Conservation (phyloP, 1,140 invertebrate genomes). For the Leptinotarsa lineolata region DNA sequence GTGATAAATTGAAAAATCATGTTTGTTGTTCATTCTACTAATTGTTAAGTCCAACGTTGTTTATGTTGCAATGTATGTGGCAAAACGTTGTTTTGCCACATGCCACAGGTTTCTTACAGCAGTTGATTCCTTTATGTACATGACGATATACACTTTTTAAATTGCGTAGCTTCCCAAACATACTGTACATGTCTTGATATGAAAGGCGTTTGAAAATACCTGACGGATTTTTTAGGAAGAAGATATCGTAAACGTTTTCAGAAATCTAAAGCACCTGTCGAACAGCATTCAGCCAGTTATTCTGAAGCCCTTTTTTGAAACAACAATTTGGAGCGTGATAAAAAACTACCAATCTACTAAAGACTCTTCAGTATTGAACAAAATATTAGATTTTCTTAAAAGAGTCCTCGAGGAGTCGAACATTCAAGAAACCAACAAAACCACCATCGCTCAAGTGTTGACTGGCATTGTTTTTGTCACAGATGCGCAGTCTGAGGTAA, state of each 20-base stretch:
- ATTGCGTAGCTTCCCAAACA: too few relatives aligned
- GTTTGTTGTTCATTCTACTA: too few relatives aligned
- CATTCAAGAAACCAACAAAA: slow-evolving; percentile 49
- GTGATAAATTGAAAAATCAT: too few relatives aligned
- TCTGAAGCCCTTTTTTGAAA: slow-evolving; percentile 56
- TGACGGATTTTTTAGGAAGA: slow-evolving; percentile 35
- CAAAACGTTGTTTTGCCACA: too few relatives aligned
- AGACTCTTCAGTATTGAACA: slow-evolving; percentile 27
- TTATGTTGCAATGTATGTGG: too few relatives aligned
- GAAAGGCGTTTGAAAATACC: too few relatives aligned
- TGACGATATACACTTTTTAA: too few relatives aligned
- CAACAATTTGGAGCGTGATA: slow-evolving; percentile 46
- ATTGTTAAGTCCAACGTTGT: too few relatives aligned
- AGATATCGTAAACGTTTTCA: slow-evolving; percentile 50
- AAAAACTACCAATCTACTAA: slow-evolving; percentile 31
- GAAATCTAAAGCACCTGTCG: slow-evolving; percentile 55
- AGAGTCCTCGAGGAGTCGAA: slow-evolving; percentile 43
- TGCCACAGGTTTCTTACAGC: too few relatives aligned
- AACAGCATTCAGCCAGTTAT: slow-evolving; percentile 55
- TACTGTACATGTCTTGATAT: too few relatives aligned
- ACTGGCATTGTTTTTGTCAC: slow-evolving; percentile 29
- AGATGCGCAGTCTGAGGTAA: slow-evolving; percentile 28
- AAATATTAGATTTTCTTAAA: slow-evolving; percentile 39
- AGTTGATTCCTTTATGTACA: too few relatives aligned
- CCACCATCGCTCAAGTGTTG: slow-evolving; percentile 44